Evolutionary conservation across 64 coral and sea anemone species (phyloP), one percentile per base, ranked within the genome.

Genomic region (Cladopsammia gracilis): DNA sequence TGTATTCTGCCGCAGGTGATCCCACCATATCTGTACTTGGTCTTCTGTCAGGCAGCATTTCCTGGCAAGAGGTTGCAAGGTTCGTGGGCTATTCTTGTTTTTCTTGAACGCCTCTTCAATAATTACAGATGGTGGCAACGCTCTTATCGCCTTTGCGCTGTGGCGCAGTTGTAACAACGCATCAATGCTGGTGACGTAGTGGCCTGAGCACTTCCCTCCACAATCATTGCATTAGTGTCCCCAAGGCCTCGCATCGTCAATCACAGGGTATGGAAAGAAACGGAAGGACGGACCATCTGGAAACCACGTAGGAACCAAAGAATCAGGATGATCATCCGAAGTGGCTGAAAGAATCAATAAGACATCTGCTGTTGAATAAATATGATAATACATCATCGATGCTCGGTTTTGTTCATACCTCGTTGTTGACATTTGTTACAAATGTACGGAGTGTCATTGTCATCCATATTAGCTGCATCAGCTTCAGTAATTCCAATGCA

Each of bases 11-110:
- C 23, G 68, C 68, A 44, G 68, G 68, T 70, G 68, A 70, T 70
- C 24, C 68, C 68, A 70, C 67, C 67, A 73, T 12, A 88, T 54
- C 13, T 88, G 12, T 9, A 88, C 86, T 49, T 89, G 52, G n/a
- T 89, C 73, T 64, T 76, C 74, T 43, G 71, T 62, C 59, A 89
- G 48, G 61, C 74, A 89, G 60, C 87, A 78, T 66, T 75, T 77
- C 13, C 58, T 89, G 56, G 87, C 87, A 46, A 89, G 58, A 66
- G 15, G 62, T 18, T 56, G 44, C 22, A 26, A 45, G 7, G 24
- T 19, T 25, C 22, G 24, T 62, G 69, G 48, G 73, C 18, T 48
- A 42, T 51, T 72, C 53, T 3, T 56, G 18, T 61, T 8, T 61
- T 8, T 61, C 26, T 72, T 58, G 4, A 54, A 73, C 5, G 71